These are phyloP conservation scores for Pachypsylla venusta DNA, from an alignment of 1,140 invertebrate species.

Conservation along the genomic window DNA sequence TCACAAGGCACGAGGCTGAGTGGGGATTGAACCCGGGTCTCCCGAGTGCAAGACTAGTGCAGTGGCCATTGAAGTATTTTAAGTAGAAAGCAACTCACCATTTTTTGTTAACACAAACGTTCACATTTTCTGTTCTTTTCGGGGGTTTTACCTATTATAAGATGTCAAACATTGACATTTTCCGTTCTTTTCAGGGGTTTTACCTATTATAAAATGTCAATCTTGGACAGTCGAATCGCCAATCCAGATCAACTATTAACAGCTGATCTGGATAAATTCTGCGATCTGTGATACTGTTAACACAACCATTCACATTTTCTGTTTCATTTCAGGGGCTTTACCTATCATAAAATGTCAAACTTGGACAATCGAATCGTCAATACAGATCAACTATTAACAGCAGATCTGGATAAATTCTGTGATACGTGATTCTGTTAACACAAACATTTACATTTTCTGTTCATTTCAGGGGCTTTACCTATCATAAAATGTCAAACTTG, in stretches of 20 bases:
- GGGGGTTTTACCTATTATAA: slow-evolving; percentile 8
- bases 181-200: slow-evolving; percentile 52
- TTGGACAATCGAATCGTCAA: slow-evolving; percentile 88
- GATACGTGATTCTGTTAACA: too few species aligned
- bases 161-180: slow-evolving; percentile 20
- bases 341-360: slow-evolving; percentile 94
- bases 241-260: slow-evolving; percentile 91
- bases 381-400: slow-evolving; percentile 83
- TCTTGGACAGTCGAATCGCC: slow-evolving; percentile 83
- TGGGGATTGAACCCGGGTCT: too few species aligned
- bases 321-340: slow-evolving; percentile 41
- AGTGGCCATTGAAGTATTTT: too few species aligned
- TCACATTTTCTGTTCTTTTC: slow-evolving; percentile 11
- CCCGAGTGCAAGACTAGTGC: too few species aligned
- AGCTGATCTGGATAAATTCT: slow-evolving; percentile 94
- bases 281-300: too few species aligned
- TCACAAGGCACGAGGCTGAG: too few species aligned
- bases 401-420: slow-evolving; percentile 95
- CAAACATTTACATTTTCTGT: slow-evolving; percentile 13
- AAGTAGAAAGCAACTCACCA: too few species aligned
- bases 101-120: too few species aligned
- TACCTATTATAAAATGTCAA: slow-evolving; percentile 95
- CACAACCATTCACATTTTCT: slow-evolving; percentile 13
- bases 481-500: slow-evolving; percentile 33
- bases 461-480: slow-evolving; percentile 7